phyloP scores from a whole-genome alignment of 2,113 vertebrate genomes.

The Phyllostomus hastatus region DNA sequence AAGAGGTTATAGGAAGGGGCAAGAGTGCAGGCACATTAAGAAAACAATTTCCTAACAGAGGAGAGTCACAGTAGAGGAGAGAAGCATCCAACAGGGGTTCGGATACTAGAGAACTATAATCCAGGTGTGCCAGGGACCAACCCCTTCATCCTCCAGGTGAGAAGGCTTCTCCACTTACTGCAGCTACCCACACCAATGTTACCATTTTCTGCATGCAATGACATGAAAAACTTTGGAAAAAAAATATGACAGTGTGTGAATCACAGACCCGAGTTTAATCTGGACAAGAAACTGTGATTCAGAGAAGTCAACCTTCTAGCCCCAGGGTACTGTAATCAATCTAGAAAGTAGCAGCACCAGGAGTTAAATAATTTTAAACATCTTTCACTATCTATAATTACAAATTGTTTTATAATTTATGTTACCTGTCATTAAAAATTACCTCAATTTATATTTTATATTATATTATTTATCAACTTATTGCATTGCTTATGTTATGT shows the following conservation, averaged over 20 bases:
- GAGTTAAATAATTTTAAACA: background rate
- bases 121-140: background rate
- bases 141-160: background rate
- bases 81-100: accelerated
- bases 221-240: background rate
- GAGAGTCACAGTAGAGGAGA: accelerated
- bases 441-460: background rate
- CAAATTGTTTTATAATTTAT: background rate
- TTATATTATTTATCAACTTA: background rate
- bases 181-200: background rate
- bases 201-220: background rate
- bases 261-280: background rate
- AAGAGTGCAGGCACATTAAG: background rate
- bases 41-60: background rate
- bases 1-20: background rate
- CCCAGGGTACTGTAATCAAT: background rate
- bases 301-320: background rate
- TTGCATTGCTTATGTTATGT: no score
- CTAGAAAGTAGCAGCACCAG: accelerated
- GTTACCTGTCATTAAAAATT: background rate
- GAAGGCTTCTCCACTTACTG: background rate
- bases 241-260: background rate
- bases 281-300: background rate
- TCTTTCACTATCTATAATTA: background rate
- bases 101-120: background rate